These are phyloP conservation scores for Corvus moneduloides DNA, from an alignment of 2,113 vertebrate species.

Conservation along the genomic window DNA sequence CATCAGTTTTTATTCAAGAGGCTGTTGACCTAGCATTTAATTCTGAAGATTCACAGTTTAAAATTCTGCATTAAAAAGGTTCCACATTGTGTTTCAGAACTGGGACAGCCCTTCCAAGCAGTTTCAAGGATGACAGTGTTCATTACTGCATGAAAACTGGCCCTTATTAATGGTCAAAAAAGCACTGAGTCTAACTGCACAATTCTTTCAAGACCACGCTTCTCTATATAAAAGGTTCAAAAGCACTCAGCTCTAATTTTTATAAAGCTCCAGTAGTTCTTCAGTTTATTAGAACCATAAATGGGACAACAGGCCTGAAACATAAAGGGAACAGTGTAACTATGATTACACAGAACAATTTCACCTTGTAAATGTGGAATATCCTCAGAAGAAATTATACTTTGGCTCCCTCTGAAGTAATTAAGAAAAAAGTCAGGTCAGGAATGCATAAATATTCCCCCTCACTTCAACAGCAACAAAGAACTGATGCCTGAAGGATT, in stretches of 20 bases:
- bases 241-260: neutral
- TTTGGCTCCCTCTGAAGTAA: neutral
- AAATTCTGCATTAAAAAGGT: neutral
- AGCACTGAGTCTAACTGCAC: neutral
- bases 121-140: neutral
- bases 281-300: neutral
- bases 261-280: neutral
- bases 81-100: neutral
- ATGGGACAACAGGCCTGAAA: neutral
- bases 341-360: neutral
- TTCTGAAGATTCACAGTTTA: neutral
- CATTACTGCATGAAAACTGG: neutral
- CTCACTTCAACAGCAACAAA: neutral
- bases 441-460: neutral
- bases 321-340: neutral
- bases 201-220: neutral
- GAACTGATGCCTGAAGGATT: neutral
- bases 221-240: neutral
- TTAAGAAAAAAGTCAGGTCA: neutral
- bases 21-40: neutral
- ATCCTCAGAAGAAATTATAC: neutral
- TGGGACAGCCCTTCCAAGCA: neutral
- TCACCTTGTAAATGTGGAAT: neutral
- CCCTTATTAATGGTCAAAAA: neutral
- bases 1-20: neutral